Evolutionary conservation across 2,888 invertebrate species (phyloP).

Genomic region (Nycteola revayana): DNA sequence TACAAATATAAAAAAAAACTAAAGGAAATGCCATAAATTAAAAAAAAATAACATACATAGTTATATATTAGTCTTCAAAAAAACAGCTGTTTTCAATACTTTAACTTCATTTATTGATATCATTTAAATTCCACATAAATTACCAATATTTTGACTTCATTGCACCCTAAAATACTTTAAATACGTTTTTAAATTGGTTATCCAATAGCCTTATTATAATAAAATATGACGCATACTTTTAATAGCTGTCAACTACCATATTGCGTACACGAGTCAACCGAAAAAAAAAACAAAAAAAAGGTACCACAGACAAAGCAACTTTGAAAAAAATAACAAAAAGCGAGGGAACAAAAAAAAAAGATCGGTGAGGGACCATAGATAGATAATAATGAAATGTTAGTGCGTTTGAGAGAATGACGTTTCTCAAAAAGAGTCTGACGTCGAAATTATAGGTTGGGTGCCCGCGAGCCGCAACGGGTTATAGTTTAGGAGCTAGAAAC

Average conservation of each 20-base stretch:
- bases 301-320: conserved; percentile 23
- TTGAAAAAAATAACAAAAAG: conserved; percentile 27
- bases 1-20: too few species aligned
- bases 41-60: too few species aligned
- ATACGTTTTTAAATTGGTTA: not conserved
- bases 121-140: too few species aligned
- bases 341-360: conserved; percentile 42
- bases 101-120: too few species aligned
- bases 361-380: conserved; percentile 59
- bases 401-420: conserved; percentile 62
- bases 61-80: too few species aligned
- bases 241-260: not conserved
- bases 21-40: too few species aligned
- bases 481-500: conserved; percentile 25
- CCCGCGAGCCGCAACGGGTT: conserved; percentile 27
- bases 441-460: conserved; percentile 61
- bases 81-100: too few species aligned
- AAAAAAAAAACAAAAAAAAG: conserved; percentile 17
- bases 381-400: conserved; percentile 69
- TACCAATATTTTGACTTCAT: not conserved
- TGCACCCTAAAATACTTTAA: not conserved
- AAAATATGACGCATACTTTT: not conserved
- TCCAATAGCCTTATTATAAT: not conserved
- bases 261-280: not conserved
- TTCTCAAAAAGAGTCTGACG: conserved; percentile 71